Percentiles rank a stretch among this genome's conserved stretches.
phyloP scores from a whole-genome alignment of 2,888 invertebrate species.

The Heteromyza rotundicornis region DNA sequence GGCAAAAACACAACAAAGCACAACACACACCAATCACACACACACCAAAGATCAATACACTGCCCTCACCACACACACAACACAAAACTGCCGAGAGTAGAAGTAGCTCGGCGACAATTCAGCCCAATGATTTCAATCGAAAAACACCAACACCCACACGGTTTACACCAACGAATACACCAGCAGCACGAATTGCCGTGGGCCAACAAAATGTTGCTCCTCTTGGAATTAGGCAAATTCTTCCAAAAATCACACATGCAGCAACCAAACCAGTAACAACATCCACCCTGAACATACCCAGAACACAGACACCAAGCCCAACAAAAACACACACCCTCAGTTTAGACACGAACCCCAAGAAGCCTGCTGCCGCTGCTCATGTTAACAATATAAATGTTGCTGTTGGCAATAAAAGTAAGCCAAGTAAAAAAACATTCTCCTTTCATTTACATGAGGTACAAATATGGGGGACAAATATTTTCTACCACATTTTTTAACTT shows the following conservation, averaged over 20 bases:
- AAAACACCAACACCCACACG: not conserved
- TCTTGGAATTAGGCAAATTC: too few species aligned
- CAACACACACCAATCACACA: not conserved
- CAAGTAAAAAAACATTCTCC: too few species aligned
- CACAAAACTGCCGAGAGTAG: too few species aligned
- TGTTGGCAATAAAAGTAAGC: too few species aligned
- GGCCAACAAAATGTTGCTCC: not conserved
- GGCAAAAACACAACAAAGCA: not conserved
- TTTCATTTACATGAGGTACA: too few species aligned
- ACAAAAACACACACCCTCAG: slow-evolving; percentile 9
- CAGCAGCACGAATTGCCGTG: not conserved
- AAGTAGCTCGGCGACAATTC: not conserved
- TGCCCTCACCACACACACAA: not conserved
- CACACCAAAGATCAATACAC: slow-evolving; percentile 1
- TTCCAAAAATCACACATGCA: not conserved
- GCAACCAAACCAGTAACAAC: not conserved
- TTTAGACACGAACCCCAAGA: slow-evolving; percentile 17
- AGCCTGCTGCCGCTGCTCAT: too few species aligned
- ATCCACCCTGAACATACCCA: not conserved
- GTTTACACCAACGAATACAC: not conserved
- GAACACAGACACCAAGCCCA: not conserved
- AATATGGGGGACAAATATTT: too few species aligned
- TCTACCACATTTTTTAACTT: too few species aligned
- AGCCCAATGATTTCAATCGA: not conserved
- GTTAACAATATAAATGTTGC: too few species aligned